Evolutionary conservation across 2,888 invertebrate genomes (phyloP).

Genomic region (Catotricha subobsoleta): DNA sequence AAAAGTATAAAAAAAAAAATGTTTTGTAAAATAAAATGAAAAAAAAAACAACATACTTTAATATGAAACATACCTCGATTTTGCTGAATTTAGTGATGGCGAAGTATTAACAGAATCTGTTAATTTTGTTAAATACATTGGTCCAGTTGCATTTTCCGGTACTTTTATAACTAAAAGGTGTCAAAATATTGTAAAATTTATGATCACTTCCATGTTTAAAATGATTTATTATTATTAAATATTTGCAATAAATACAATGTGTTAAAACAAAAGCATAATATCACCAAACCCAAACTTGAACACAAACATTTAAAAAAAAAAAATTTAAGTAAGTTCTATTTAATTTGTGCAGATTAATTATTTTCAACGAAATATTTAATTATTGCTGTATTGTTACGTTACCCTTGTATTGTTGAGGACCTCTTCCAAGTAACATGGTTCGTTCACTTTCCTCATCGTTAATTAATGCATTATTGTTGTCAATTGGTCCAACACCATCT

Average conservation of each 20-base stretch:
- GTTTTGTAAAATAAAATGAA: not conserved
- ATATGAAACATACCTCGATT: not conserved
- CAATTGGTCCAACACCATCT: constrained; percentile 22
- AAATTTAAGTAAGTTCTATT: not conserved
- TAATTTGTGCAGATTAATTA: not conserved
- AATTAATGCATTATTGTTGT: constrained; percentile 18
- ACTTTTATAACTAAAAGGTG: not conserved
- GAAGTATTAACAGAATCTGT: constrained; percentile 2
- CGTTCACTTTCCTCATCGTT: constrained; percentile 29
- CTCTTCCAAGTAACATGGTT: constrained; percentile 29
- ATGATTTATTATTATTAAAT: not conserved
- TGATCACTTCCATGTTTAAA: too few species aligned
- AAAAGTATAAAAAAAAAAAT: not conserved
- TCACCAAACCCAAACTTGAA: not conserved
- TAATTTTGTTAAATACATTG: not conserved
- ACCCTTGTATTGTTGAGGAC: constrained; percentile 10
- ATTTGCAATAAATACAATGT: not conserved
- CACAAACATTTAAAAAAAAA: not conserved
- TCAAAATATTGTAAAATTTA: not conserved
- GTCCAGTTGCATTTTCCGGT: not conserved
- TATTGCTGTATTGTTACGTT: not conserved
- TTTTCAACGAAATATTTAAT: not conserved
- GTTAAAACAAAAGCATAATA: not conserved
- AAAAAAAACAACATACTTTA: not conserved
- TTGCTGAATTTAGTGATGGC: not conserved